Conservation (phyloP, 2,113 vertebrate species). For the Cercocebus atys region DNA sequence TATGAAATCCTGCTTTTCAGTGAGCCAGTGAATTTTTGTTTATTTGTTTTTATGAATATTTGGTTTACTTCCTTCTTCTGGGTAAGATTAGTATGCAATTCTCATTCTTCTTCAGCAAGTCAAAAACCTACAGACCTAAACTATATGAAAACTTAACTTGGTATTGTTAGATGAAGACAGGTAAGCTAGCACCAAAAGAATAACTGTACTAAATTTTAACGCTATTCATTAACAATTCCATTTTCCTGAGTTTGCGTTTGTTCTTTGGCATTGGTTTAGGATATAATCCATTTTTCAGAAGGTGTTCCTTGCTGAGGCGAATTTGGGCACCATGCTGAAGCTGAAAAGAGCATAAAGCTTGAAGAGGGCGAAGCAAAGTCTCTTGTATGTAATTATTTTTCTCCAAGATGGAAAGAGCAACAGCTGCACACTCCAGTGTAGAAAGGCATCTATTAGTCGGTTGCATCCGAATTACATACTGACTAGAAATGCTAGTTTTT, state of each 20-base stretch:
- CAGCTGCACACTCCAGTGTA: constrained; percentile 96
- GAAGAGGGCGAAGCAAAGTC: constrained; percentile 94
- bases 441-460: constrained; percentile 96
- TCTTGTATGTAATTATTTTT: constrained; percentile 91
- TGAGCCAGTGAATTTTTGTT: background rate
- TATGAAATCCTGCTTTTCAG: constrained; percentile 16
- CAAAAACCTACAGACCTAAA: background rate
- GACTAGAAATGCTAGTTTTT: constrained; percentile 91
- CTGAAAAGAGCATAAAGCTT: constrained; percentile 96
- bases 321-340: constrained; percentile 96
- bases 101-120: background rate
- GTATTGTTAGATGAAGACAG: background rate
- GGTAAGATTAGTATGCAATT: background rate
- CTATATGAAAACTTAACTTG: background rate
- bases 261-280: constrained; percentile 97
- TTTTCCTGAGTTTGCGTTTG: constrained; percentile 97
- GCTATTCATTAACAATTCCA: constrained; percentile 95
- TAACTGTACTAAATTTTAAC: constrained; percentile 87
- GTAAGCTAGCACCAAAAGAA: constrained; percentile 45
- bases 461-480: constrained; percentile 97
- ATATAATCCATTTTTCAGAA: constrained; percentile 94
- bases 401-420: constrained; percentile 93
- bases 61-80: background rate
- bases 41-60: constrained; percentile 2
- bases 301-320: constrained; percentile 97